Evolutionary conservation across 2,888 invertebrate genomes (phyloP).

Genomic region (Agrochola circellaris): DNA sequence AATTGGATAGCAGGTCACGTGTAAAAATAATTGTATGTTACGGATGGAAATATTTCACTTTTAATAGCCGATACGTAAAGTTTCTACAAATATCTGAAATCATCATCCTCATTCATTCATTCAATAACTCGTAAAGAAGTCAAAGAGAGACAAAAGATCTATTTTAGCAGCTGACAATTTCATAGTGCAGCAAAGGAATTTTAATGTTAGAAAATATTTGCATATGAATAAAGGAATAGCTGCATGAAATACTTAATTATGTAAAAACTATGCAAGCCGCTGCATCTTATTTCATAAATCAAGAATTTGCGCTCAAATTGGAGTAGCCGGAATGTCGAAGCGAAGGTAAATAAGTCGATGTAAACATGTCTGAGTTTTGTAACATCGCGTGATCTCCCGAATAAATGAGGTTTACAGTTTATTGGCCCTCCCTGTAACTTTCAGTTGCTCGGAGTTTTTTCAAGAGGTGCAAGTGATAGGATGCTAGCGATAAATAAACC

Average conservation of each 20-base stretch:
- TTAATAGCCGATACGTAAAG: neutral
- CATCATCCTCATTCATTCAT: neutral
- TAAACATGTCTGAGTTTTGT: conserved; percentile 71
- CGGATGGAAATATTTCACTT: neutral
- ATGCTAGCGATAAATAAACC: conserved; percentile 7
- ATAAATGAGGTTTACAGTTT: conserved; percentile 79
- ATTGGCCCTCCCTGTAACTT: conserved; percentile 81
- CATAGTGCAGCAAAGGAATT: conserved; percentile 23
- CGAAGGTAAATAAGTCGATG: conserved; percentile 67
- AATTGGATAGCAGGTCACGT: no score
- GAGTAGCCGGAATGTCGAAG: conserved; percentile 20
- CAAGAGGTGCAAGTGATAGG: conserved; percentile 49
- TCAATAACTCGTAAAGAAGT: neutral
- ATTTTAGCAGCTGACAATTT: conserved; percentile 28
- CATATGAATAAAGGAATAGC: conserved; percentile 22
- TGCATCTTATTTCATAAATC: conserved; percentile 18
- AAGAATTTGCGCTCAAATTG: conserved; percentile 20
- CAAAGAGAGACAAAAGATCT: neutral
- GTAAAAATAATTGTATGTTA: conserved; percentile 1
- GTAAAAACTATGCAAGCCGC: conserved; percentile 31
- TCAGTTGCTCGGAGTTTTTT: conserved; percentile 69
- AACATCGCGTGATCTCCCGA: conserved; percentile 86
- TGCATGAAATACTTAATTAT: conserved; percentile 13
- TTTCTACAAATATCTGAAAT: neutral
- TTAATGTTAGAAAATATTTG: conserved; percentile 26